Evolutionary conservation across 2,113 vertebrate genomes (phyloP).

Genomic region (Prinia subflava): DNA sequence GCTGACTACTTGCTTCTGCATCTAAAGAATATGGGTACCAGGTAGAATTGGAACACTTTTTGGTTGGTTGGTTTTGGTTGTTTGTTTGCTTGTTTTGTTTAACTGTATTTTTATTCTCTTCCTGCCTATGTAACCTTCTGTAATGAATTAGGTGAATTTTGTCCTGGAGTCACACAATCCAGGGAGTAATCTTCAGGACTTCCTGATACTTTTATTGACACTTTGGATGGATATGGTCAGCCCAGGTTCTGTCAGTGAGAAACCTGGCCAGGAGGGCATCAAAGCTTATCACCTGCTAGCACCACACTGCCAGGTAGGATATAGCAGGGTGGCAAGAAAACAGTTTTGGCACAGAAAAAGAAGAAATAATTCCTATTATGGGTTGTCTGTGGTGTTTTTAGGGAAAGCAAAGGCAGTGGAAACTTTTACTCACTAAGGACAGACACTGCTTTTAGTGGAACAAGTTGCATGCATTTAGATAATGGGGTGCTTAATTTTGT

Average conservation of each 20-base stretch:
- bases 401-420: neutral
- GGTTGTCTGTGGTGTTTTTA: neutral
- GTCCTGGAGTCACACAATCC: neutral
- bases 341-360: neutral
- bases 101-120: neutral
- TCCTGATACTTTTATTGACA: neutral
- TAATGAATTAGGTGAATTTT: neutral
- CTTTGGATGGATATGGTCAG: neutral
- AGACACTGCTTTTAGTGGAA: neutral
- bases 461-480: neutral
- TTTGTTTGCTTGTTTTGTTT: neutral
- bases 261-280: neutral
- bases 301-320: neutral
- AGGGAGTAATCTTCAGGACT: neutral
- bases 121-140: neutral
- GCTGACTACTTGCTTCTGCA: neutral
- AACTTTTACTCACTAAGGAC: neutral
- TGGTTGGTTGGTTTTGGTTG: neutral
- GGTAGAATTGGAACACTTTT: neutral
- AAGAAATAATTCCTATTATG: neutral
- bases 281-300: neutral
- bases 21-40: neutral
- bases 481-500: rapidly evolving
- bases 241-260: neutral
- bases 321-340: neutral